phyloP scores from a whole-genome alignment of 1,140 invertebrate genomes.

The Zaprionus gabonicus region DNA sequence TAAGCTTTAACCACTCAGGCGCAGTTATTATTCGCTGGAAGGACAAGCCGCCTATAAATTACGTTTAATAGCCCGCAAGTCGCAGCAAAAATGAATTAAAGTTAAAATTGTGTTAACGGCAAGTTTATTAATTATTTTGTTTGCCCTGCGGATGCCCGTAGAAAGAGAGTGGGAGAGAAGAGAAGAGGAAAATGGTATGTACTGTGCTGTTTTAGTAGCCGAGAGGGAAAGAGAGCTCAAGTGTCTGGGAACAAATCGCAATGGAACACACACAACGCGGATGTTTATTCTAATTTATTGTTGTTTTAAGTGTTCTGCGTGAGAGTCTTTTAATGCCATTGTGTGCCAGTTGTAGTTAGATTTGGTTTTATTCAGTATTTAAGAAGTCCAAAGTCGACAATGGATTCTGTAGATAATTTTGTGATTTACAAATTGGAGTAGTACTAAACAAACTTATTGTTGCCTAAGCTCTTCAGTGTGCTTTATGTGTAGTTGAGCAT shows the following conservation, averaged over 20 bases:
- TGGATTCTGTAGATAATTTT: neutral
- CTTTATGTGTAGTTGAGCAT: neutral
- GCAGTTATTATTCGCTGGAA: neutral
- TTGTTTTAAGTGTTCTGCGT: slow-evolving; percentile 29
- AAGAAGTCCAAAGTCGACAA: slow-evolving; percentile 15
- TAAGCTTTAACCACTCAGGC: slow-evolving; percentile 6
- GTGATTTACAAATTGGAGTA: neutral
- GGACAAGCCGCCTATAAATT: slow-evolving; percentile 39
- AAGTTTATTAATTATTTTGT: slow-evolving; percentile 65
- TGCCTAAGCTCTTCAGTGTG: neutral
- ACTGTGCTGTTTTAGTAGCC: neutral
- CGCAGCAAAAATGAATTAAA: slow-evolving; percentile 51
- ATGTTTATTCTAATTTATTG: slow-evolving; percentile 54
- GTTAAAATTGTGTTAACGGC: slow-evolving; percentile 65
- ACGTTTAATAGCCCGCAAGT: slow-evolving; percentile 37
- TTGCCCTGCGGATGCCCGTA: slow-evolving; percentile 33
- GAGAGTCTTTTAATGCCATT: neutral
- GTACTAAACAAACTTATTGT: too few species aligned
- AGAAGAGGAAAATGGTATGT: neutral
- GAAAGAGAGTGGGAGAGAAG: neutral
- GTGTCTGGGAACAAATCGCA: slow-evolving; percentile 34
- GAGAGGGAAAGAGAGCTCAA: neutral
- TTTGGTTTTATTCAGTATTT: neutral
- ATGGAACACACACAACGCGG: slow-evolving; percentile 28
- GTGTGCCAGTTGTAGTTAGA: too few species aligned